These are phyloP conservation scores for Pyrrhia umbra DNA, from an alignment of 2,888 invertebrate species.

Conservation along the genomic window DNA sequence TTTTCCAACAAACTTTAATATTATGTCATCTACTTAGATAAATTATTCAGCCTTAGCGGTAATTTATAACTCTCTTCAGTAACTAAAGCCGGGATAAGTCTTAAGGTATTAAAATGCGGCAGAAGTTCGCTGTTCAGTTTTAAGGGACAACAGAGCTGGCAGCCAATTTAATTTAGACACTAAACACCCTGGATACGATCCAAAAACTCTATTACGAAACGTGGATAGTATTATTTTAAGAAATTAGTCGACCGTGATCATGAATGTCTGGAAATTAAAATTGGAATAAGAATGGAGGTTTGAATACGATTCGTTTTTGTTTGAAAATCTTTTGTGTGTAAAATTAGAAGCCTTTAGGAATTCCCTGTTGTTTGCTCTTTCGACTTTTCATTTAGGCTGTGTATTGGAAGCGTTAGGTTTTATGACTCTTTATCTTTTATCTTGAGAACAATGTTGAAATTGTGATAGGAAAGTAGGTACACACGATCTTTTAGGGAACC, in stretches of 20 bases:
- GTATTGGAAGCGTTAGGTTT: background rate
- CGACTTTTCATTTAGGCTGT: background rate
- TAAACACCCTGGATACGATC: conserved; percentile 69
- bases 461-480: too few relatives aligned
- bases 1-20: conserved; percentile 28
- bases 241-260: conserved; percentile 15
- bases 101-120: conserved; percentile 55
- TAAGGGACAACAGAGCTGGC: conserved; percentile 59
- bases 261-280: background rate
- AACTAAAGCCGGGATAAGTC: conserved; percentile 41
- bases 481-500: too few relatives aligned
- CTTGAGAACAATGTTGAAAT: background rate
- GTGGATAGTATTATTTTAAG: conserved; percentile 43
- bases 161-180: conserved; percentile 70
- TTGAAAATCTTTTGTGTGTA: background rate
- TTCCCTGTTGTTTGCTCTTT: background rate
- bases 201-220: conserved; percentile 64
- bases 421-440: background rate
- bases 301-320: background rate
- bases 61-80: conserved; percentile 28
- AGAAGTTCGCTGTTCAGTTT: conserved; percentile 60
- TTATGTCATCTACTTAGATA: conserved; percentile 31
- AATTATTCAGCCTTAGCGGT: conserved; percentile 29
- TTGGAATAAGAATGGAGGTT: background rate
- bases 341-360: background rate